Conservation (phyloP, 2,797 vertebrate genomes). For the Oryzias dopingdopingensis region DNA sequence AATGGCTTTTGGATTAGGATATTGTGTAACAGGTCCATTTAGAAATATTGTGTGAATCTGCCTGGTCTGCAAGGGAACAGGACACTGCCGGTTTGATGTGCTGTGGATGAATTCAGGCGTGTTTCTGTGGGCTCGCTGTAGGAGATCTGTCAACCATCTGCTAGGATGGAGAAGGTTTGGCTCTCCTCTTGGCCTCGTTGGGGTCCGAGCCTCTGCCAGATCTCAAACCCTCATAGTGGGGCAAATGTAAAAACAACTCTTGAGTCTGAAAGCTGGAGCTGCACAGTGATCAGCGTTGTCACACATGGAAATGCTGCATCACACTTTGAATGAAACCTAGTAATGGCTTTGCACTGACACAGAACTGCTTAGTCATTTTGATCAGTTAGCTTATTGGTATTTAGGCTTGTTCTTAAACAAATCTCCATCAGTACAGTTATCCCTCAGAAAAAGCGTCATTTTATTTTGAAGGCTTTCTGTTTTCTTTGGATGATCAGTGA, state of each 20-base stretch:
- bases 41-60: not conserved
- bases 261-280: conserved; percentile 36
- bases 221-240: conserved; percentile 64
- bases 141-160: conserved; percentile 48
- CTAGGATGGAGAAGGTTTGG: conserved; percentile 12
- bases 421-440: conserved; percentile 1
- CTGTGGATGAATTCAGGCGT: conserved; percentile 5
- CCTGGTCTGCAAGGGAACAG: not conserved
- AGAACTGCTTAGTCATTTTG: conserved; percentile 1
- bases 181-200: conserved; percentile 34
- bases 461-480: conserved; percentile 28
- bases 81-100: not conserved
- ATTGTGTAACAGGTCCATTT: conserved; percentile 17
- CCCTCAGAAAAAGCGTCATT: conserved; percentile 5
- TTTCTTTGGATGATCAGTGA: conserved; percentile 21
- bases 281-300: conserved; percentile 21
- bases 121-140: conserved; percentile 12
- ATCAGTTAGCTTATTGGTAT: conserved; percentile 1
- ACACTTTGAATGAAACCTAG: not conserved
- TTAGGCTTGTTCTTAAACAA: not conserved
- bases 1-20: conserved; percentile 24
- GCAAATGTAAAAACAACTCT: conserved; percentile 65
- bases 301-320: conserved; percentile 7
- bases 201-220: conserved; percentile 44
- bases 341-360: not conserved